phyloP scores from a whole-genome alignment of 2,113 vertebrate species.

The Penelope pileata region DNA sequence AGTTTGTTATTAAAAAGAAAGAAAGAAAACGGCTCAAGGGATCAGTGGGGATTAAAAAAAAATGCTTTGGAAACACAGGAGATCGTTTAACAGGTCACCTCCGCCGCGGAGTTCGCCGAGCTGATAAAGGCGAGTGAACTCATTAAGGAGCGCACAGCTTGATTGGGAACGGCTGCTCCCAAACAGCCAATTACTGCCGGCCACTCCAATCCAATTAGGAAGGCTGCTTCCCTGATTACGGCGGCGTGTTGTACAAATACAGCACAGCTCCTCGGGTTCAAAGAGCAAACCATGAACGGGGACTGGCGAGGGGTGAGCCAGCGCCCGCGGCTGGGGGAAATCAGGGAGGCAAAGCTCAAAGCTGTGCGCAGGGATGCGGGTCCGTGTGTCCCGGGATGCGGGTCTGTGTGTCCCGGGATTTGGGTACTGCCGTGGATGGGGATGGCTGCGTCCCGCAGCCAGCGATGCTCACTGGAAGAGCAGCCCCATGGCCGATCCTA shows the following conservation, averaged over 20 bases:
- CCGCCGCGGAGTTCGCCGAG: background rate
- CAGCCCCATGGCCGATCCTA: background rate
- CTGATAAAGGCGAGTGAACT: slow-evolving; percentile 44
- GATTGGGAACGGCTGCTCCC: slow-evolving; percentile 33
- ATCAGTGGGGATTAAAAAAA: slow-evolving; percentile 12
- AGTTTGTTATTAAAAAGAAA: background rate
- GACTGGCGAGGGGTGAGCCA: background rate
- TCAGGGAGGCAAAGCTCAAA: background rate
- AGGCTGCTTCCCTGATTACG: slow-evolving; percentile 11
- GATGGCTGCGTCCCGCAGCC: background rate
- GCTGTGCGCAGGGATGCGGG: fast-evolving
- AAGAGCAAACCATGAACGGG: slow-evolving; percentile 30
- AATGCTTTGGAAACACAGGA: background rate
- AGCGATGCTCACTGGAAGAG: fast-evolving
- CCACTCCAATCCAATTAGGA: slow-evolving; percentile 45
- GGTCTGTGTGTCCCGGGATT: background rate
- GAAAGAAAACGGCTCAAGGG: slow-evolving; percentile 19
- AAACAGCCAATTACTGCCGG: slow-evolving; percentile 19
- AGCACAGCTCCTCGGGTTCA: slow-evolving; percentile 23
- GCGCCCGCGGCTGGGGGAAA: background rate
- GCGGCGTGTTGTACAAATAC: slow-evolving; percentile 37
- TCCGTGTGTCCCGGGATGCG: fast-evolving
- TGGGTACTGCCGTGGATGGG: background rate
- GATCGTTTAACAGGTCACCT: slow-evolving; percentile 35
- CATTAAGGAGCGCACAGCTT: slow-evolving; percentile 22